Conservation (phyloP, 2,888 invertebrate genomes). For the Hofmannophila pseudospretella region DNA sequence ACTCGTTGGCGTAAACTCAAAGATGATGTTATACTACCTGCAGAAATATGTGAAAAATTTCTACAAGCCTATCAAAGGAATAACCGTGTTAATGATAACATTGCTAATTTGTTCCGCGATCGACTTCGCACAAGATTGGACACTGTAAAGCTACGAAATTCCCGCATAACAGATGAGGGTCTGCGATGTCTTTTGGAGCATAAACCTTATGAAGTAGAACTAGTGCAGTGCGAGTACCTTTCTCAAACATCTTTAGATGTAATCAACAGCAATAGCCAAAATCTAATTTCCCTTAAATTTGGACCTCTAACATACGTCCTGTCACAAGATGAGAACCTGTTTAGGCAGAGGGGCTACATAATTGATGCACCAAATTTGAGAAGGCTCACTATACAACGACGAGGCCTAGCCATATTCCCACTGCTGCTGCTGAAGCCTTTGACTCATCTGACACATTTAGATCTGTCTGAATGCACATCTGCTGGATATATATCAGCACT, state of each 20-base stretch:
- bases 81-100: constrained; percentile 80
- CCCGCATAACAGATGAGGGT: constrained; percentile 84
- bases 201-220: constrained; percentile 84
- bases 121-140: constrained; percentile 82
- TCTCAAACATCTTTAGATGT: constrained; percentile 80
- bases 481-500: constrained; percentile 83
- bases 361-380: constrained; percentile 79
- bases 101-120: constrained; percentile 85
- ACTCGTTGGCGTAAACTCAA: constrained; percentile 70
- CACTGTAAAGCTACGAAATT: constrained; percentile 83
- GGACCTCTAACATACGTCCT: constrained; percentile 82
- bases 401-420: constrained; percentile 63
- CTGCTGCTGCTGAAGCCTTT: constrained; percentile 79
- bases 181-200: constrained; percentile 85
- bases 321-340: constrained; percentile 64
- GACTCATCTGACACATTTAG: constrained; percentile 81
- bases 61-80: constrained; percentile 76
- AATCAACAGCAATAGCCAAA: constrained; percentile 83
- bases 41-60: constrained; percentile 84
- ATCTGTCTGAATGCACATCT: constrained; percentile 82
- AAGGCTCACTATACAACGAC: constrained; percentile 77
- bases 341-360: constrained; percentile 65
- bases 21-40: constrained; percentile 81
- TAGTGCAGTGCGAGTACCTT: constrained; percentile 85
- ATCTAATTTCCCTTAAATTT: constrained; percentile 83